A percentile compares a stretch with the other conserved stretches of the same genome.
Evolutionary conservation across 1,140 invertebrate genomes (phyloP).

Genomic region (Listronotus oregonensis): DNA sequence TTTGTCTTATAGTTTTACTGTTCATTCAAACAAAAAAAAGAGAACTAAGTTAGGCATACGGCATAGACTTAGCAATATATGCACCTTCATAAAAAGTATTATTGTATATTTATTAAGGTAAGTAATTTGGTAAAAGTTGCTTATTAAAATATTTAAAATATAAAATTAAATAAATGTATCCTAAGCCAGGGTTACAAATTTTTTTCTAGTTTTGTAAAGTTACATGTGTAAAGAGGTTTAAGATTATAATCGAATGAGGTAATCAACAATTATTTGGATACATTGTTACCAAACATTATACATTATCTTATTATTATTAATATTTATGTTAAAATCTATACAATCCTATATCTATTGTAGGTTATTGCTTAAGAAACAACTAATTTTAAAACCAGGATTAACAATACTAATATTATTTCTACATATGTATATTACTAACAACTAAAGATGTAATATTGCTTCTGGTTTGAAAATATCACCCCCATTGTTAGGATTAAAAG

Average conservation of each 20-base stretch:
- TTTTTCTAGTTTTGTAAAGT: conserved; percentile 3
- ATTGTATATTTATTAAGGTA: too few relatives aligned
- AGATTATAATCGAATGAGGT: not conserved
- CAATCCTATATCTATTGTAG: conserved; percentile 39
- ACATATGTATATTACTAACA: conserved; percentile 17
- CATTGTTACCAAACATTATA: conserved; percentile 2
- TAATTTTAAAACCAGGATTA: conserved; percentile 18
- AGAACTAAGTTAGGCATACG: too few relatives aligned
- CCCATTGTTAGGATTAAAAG: conserved; percentile 46
- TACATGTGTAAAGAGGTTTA: too few relatives aligned
- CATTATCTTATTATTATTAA: conserved; percentile 20
- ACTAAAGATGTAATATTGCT: conserved; percentile 49
- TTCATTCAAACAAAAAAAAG: too few relatives aligned
- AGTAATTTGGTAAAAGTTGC: too few relatives aligned
- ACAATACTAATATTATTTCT: conserved; percentile 16
- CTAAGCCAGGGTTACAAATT: too few relatives aligned
- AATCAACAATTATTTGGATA: conserved; percentile 6
- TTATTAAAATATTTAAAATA: too few relatives aligned
- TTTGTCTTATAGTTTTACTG: too few relatives aligned
- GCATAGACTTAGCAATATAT: too few relatives aligned
- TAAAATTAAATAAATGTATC: too few relatives aligned
- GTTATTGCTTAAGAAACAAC: conserved; percentile 47
- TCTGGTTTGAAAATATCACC: conserved; percentile 54
- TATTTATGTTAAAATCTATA: conserved; percentile 22
- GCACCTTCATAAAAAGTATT: too few relatives aligned